Percentiles rank a stretch among this genome's conserved stretches.
Evolutionary conservation across 2,113 vertebrate species (phyloP).

Genomic region (Hiodon alosoides): DNA sequence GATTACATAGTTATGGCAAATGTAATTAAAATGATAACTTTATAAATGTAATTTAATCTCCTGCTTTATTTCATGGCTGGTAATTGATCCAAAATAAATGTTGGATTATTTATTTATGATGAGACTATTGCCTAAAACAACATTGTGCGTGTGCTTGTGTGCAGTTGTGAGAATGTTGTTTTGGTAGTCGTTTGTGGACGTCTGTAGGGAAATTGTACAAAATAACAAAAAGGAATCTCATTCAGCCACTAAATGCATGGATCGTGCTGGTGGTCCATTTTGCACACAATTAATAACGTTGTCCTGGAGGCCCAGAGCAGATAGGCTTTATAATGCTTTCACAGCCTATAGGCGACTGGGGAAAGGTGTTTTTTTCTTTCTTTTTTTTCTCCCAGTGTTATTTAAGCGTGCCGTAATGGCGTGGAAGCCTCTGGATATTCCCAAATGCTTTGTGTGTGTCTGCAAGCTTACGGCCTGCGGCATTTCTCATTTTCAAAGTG

Average conservation of each 20-base stretch:
- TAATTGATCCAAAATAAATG: no score
- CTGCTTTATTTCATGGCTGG: no score
- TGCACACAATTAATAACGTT: conserved; percentile 61
- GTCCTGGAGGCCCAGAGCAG: conserved; percentile 58
- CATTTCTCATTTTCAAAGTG: conserved; percentile 94
- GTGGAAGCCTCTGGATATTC: conserved; percentile 66
- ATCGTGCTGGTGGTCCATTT: conserved; percentile 58
- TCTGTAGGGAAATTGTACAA: conserved; percentile 27
- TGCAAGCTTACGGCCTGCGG: conserved; percentile 79
- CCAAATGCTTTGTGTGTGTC: conserved; percentile 66
- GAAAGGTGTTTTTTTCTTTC: conserved; percentile 41
- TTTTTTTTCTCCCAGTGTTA: conserved; percentile 60
- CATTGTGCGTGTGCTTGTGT: not conserved
- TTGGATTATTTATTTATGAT: no score
- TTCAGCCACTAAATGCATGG: conserved; percentile 53
- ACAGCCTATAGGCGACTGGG: conserved; percentile 58
- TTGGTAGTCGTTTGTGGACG: conserved; percentile 35
- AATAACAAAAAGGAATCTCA: conserved; percentile 31
- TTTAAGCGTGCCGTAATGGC: conserved; percentile 67
- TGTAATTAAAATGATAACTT: not conserved
- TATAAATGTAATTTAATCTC: not conserved
- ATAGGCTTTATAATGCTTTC: conserved; percentile 58
- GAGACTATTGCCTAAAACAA: no score
- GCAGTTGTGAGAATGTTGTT: conserved; percentile 29
- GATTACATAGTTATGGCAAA: no score